phyloP scores from a whole-genome alignment of 2,113 vertebrate species.

The Climacteris rufus region DNA sequence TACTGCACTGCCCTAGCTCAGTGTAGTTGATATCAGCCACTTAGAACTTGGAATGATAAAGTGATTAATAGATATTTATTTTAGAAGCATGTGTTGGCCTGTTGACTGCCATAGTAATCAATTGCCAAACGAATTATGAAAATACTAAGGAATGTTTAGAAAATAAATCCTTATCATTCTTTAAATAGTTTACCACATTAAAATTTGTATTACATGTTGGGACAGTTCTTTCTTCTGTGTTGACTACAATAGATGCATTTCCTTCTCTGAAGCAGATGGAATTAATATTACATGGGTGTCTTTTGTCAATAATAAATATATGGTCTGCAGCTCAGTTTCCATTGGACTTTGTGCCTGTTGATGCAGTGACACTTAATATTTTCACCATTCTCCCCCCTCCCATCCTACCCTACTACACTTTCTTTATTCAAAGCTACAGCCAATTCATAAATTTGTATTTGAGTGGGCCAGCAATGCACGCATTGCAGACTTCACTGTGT shows the following conservation, averaged over 20 bases:
- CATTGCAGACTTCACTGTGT: not conserved
- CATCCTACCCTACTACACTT: not conserved
- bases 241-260: not conserved
- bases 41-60: not conserved
- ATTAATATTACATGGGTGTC: not conserved
- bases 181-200: not conserved
- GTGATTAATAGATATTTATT: not conserved
- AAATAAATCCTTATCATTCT: not conserved
- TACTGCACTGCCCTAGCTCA: not conserved
- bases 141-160: not conserved
- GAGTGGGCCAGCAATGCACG: rapidly evolving
- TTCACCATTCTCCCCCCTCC: not conserved
- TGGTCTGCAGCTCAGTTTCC: not conserved
- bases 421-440: not conserved
- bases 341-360: not conserved
- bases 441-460: not conserved
- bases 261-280: not conserved
- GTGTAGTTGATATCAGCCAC: not conserved
- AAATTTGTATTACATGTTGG: not conserved
- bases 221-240: not conserved
- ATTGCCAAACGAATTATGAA: not conserved
- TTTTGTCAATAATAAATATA: not conserved
- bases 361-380: not conserved
- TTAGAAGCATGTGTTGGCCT: not conserved
- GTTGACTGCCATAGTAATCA: not conserved